Conservation (phyloP, 1,140 invertebrate genomes). For the Heliconius eleuchia region DNA sequence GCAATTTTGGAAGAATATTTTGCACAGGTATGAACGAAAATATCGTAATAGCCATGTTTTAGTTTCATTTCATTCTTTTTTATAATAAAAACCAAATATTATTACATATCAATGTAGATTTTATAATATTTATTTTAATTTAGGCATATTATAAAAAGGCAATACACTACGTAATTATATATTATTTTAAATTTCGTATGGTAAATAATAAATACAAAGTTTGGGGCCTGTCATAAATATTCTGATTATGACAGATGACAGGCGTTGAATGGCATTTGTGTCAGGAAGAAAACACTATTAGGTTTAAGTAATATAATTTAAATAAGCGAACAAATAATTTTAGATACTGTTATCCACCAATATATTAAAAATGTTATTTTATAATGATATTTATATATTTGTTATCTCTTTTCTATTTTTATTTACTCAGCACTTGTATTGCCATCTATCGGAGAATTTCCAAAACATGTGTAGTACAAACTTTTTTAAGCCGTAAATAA, state of each 20-base stretch:
- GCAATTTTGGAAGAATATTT: conserved; percentile 60
- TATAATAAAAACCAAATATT: neutral
- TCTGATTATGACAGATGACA: neutral
- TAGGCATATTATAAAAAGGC: neutral
- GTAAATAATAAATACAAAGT: neutral
- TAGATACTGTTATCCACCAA: too few species aligned
- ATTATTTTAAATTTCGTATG: conserved; percentile 6
- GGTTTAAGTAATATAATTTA: too few species aligned
- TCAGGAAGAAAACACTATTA: too few species aligned
- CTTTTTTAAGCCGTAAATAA: too few species aligned
- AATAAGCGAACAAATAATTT: too few species aligned
- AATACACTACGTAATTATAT: neutral
- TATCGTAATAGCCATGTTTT: conserved; percentile 67
- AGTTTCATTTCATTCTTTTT: conserved; percentile 51
- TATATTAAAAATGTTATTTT: too few species aligned
- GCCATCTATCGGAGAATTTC: too few species aligned
- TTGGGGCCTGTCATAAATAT: neutral
- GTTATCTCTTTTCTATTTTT: too few species aligned
- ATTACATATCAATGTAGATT: neutral
- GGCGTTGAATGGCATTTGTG: neutral
- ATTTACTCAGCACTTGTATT: too few species aligned
- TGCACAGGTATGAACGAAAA: conserved; percentile 67
- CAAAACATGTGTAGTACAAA: too few species aligned
- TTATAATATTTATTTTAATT: neutral
- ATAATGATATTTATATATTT: too few species aligned